phyloP scores from a whole-genome alignment of 1,140 invertebrate genomes.

The Brachionus asplanchnoidis region DNA sequence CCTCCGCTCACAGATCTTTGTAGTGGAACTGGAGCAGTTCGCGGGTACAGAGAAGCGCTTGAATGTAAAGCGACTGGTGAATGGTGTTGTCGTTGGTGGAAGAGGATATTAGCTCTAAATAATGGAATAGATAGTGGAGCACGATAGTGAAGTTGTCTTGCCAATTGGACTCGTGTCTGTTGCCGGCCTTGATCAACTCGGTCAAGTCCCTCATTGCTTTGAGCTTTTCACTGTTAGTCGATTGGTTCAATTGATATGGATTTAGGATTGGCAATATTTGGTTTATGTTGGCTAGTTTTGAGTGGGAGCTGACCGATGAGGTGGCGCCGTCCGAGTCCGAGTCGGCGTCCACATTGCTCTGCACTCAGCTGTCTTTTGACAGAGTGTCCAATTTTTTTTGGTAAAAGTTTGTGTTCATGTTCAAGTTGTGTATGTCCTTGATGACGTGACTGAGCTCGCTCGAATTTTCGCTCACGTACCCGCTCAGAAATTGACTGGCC shows the following conservation, averaged over 20 bases:
- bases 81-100: background rate
- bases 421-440: no score
- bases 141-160: slow-evolving; percentile 62
- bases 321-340: slow-evolving; percentile 57
- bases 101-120: slow-evolving; percentile 63
- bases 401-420: no score
- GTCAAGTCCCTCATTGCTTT: no score
- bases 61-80: slow-evolving; percentile 48
- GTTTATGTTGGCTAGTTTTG: background rate
- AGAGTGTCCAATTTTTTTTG: slow-evolving; percentile 72
- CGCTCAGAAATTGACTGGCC: no score
- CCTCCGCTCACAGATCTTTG: slow-evolving; percentile 49
- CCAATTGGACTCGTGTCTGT: background rate
- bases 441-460: no score
- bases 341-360: slow-evolving; percentile 60
- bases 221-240: no score
- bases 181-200: no score
- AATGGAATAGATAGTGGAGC: slow-evolving; percentile 68
- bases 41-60: slow-evolving; percentile 70
- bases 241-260: no score
- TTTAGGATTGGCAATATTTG: no score
- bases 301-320: slow-evolving; percentile 60
- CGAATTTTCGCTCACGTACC: no score
- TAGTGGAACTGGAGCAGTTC: no score
- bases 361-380: slow-evolving; percentile 78